Conservation (phyloP, 2,888 invertebrate genomes). For the Pediacus dermestoides region DNA sequence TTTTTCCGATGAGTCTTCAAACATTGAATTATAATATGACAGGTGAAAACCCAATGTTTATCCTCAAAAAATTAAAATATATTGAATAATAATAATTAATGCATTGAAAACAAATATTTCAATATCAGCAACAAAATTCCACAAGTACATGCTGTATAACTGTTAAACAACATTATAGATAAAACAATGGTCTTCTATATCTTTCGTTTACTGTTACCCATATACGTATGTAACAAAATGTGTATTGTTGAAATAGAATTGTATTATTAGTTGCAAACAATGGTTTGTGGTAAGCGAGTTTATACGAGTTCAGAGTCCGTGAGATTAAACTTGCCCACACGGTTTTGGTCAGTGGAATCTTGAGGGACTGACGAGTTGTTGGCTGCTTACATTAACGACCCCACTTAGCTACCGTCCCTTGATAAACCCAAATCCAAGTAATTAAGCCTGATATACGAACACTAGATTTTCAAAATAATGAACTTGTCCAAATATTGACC, state of each 20-base stretch:
- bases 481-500: constrained; percentile 17
- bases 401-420: constrained; percentile 25
- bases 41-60: too few relatives aligned
- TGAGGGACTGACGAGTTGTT: too few relatives aligned
- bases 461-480: constrained; percentile 21
- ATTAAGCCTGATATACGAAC: constrained; percentile 26
- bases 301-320: constrained; percentile 36
- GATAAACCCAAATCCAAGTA: constrained; percentile 26
- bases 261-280: constrained; percentile 39
- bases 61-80: too few relatives aligned
- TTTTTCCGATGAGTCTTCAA: too few relatives aligned
- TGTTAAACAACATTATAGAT: too few relatives aligned
- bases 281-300: constrained; percentile 35
- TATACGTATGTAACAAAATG: constrained; percentile 1
- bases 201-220: too few relatives aligned
- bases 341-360: constrained; percentile 31
- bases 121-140: too few relatives aligned
- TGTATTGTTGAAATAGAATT: constrained; percentile 25
- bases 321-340: constrained; percentile 36
- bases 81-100: too few relatives aligned
- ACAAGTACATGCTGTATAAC: too few relatives aligned
- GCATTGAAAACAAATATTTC: too few relatives aligned
- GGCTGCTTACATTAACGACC: constrained; percentile 23
- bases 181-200: too few relatives aligned
- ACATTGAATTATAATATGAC: too few relatives aligned